phyloP scores from a whole-genome alignment of 2,797 vertebrate species.

The Ptychobarbus kaznakovi region DNA sequence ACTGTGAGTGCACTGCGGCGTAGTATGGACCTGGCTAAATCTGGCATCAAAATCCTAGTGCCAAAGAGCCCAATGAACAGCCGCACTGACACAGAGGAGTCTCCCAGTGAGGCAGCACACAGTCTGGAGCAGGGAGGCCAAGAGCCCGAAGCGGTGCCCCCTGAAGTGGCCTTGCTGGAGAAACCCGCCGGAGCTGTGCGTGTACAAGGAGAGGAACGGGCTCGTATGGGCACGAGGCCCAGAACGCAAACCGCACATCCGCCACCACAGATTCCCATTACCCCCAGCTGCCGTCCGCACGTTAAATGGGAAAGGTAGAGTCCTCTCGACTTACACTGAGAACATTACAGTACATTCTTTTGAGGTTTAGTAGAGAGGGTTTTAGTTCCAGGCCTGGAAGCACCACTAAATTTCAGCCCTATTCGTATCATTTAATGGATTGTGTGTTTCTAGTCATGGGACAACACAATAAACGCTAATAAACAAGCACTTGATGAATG shows the following conservation, averaged over 20 bases:
- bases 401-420: neutral
- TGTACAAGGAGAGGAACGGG: slow-evolving; percentile 90
- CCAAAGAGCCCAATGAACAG: slow-evolving; percentile 95
- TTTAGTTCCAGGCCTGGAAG: neutral
- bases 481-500: slow-evolving; percentile 22
- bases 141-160: slow-evolving; percentile 88
- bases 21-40: slow-evolving; percentile 91
- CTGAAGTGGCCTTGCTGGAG: slow-evolving; percentile 90
- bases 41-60: slow-evolving; percentile 96
- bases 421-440: neutral
- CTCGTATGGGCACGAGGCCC: slow-evolving; percentile 94
- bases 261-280: slow-evolving; percentile 81
- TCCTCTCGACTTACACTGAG: neutral
- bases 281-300: slow-evolving; percentile 82
- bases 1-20: slow-evolving; percentile 79
- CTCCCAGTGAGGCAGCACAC: slow-evolving; percentile 87
- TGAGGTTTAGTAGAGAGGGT: neutral
- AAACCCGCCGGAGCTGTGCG: slow-evolving; percentile 85
- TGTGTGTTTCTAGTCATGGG: slow-evolving; percentile 5
- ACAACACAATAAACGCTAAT: neutral
- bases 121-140: slow-evolving; percentile 86
- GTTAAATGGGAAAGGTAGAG: slow-evolving; percentile 87
- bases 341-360: neutral
- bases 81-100: slow-evolving; percentile 84
- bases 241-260: slow-evolving; percentile 80